These are phyloP conservation scores for Cebus imitator DNA, from an alignment of 2,113 vertebrate genomes.

Conservation along the genomic window DNA sequence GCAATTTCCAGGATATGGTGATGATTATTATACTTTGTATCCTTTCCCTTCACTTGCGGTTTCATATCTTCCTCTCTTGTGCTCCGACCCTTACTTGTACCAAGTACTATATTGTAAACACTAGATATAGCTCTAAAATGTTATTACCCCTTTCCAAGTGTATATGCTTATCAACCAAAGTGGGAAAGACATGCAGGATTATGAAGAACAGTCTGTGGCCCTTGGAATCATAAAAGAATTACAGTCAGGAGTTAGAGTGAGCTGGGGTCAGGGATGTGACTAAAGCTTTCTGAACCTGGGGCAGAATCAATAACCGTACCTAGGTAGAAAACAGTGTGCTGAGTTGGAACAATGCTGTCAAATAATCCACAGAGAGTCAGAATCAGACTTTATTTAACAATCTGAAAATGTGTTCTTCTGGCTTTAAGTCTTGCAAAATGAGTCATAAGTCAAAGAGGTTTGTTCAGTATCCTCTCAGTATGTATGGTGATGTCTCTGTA, in stretches of 20 bases:
- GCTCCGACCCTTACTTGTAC: neutral
- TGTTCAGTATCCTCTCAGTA: neutral
- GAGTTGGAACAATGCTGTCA: neutral
- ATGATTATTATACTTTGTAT: neutral
- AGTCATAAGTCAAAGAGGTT: neutral
- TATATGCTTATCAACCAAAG: neutral
- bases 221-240: neutral
- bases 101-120: neutral
- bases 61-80: neutral
- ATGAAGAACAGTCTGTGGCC: neutral
- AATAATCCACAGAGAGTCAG: neutral
- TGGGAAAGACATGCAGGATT: neutral
- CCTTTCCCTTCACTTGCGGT: neutral
- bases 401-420: slow-evolving; percentile 32
- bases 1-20: neutral
- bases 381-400: slow-evolving; percentile 66
- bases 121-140: neutral
- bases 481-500: neutral
- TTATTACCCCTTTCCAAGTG: neutral
- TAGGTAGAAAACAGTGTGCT: neutral
- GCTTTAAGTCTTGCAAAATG: slow-evolving; percentile 17
- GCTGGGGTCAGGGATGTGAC: neutral
- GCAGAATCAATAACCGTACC: neutral
- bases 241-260: neutral
- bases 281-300: neutral